phyloP scores from a whole-genome alignment of 2,113 vertebrate genomes.

The Tympanuchus pallidicinctus region DNA sequence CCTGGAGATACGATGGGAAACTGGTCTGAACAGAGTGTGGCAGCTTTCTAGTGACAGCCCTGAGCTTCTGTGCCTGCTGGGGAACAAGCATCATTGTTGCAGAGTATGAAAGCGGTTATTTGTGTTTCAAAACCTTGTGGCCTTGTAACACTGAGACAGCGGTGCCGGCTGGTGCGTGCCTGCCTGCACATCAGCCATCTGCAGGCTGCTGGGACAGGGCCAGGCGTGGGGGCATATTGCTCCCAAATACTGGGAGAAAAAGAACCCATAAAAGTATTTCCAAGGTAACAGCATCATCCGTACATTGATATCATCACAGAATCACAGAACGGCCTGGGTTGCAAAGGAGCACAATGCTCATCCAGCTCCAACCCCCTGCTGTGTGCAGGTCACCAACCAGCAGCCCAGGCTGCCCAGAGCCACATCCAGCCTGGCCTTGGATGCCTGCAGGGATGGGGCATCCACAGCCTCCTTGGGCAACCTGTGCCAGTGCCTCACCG shows the following conservation, averaged over 20 bases:
- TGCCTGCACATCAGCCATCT: neutral
- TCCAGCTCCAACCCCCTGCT: no score
- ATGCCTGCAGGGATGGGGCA: no score
- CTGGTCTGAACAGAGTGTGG: neutral
- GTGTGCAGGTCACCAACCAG: no score
- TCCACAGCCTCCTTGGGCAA: no score
- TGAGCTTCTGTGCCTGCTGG: neutral
- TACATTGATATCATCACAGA: fast-evolving
- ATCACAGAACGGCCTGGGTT: no score
- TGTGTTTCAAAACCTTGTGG: neutral
- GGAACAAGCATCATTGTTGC: neutral
- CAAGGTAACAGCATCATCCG: fast-evolving
- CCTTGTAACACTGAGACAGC: neutral
- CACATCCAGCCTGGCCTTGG: no score
- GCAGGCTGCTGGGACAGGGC: neutral
- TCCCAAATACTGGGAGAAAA: neutral
- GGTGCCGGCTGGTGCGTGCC: neutral
- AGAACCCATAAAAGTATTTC: fast-evolving
- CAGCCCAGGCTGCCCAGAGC: no score
- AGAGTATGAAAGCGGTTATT: neutral
- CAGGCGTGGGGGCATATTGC: neutral
- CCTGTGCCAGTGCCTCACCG: no score
- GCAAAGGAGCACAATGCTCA: no score
- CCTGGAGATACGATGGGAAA: neutral
- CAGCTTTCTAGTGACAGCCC: neutral